phyloP scores from a whole-genome alignment of 1,140 invertebrate genomes.

The Uloborus diversus region DNA sequence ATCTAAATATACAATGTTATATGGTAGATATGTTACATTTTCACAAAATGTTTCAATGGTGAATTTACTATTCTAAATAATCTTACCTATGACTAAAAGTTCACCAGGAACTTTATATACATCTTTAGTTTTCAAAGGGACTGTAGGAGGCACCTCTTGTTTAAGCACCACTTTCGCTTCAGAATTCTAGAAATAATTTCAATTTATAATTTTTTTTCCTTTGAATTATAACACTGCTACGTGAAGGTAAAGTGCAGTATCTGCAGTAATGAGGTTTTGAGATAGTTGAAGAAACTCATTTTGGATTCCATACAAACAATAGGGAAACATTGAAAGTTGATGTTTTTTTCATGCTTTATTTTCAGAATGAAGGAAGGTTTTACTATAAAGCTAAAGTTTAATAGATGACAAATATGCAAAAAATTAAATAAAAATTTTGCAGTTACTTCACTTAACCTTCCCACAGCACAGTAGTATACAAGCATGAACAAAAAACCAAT shows the following conservation, averaged over 20 bases:
- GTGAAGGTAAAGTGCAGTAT: not conserved
- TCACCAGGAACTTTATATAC: constrained; percentile 36
- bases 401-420: too few species aligned
- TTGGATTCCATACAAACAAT: not conserved
- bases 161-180: not conserved
- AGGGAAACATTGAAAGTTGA: not conserved
- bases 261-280: not conserved
- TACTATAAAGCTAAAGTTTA: too few species aligned
- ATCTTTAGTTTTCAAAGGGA: constrained; percentile 49
- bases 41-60: too few species aligned
- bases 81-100: not conserved
- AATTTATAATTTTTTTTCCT: not conserved
- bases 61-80: too few species aligned
- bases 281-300: not conserved
- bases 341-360: not conserved
- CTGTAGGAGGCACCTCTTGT: constrained; percentile 16
- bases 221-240: not conserved
- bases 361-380: not conserved
- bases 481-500: too few species aligned
- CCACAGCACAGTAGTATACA: too few species aligned
- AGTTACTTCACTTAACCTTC: too few species aligned
- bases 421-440: too few species aligned
- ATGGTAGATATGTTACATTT: too few species aligned
- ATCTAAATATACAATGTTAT: too few species aligned
- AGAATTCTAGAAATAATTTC: not conserved